phyloP scores from a whole-genome alignment of 2,888 invertebrate species.

The Rotaria socialis region DNA sequence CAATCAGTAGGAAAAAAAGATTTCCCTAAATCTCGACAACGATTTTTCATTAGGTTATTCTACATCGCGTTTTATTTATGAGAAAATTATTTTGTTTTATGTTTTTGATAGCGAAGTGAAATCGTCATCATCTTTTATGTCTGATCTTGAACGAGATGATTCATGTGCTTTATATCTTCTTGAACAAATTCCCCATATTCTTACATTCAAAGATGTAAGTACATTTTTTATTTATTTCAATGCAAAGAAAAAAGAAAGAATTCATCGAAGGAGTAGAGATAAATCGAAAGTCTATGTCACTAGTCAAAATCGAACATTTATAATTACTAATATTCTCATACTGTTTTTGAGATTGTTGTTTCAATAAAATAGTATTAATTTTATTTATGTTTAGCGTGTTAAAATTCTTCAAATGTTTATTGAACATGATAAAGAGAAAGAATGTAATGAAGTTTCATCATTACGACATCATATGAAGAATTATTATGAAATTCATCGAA shows the following conservation, averaged over 20 bases:
- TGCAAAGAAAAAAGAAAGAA: neutral
- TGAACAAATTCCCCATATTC: constrained; percentile 43
- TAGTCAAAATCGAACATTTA: no score
- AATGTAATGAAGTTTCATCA: neutral
- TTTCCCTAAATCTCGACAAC: no score
- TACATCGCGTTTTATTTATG: no score
- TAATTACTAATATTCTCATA: no score
- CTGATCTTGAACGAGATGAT: constrained; percentile 41
- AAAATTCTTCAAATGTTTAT: constrained; percentile 44
- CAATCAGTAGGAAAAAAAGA: no score
- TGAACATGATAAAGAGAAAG: constrained; percentile 39
- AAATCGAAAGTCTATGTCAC: no score
- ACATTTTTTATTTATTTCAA: neutral
- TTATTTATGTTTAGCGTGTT: constrained; percentile 33
- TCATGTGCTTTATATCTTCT: constrained; percentile 32
- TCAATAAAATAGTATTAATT: no score
- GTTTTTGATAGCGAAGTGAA: neutral
- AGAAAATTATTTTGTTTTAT: no score
- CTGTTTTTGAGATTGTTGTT: no score
- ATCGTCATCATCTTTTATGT: constrained; percentile 36
- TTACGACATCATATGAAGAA: constrained; percentile 20
- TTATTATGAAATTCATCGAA: constrained; percentile 25
- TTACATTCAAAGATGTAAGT: constrained; percentile 35
- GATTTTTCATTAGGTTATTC: no score
- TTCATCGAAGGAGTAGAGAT: no score